Base-by-base conservation (phyloP, 2,113 vertebrate species). In the Lepisosteus oculatus region DNA sequence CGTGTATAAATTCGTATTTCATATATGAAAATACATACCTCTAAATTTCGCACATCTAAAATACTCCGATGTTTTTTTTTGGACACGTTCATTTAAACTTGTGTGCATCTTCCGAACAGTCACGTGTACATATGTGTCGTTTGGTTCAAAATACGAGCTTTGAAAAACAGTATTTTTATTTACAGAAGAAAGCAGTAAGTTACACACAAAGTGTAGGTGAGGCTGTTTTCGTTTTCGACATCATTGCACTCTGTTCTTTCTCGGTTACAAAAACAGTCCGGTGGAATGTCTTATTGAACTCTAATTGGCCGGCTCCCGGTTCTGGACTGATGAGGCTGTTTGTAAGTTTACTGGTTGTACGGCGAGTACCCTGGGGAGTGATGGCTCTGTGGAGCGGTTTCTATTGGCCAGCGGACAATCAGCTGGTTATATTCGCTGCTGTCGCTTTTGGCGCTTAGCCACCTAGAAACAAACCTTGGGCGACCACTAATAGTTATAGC, bases 401-500 rank as follows among this genome's bases (percentile, higher is more conserved):
- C 93, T 91, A 97, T 95, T 96, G 95, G 95, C 85, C 89, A 85
- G 83, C 81, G 87, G 85, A 83, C 91, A 89, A 94, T 95, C 94
- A 96, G 94, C 93, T 94, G 93, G 90, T 93, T 88, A 90, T 88
- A 92, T 93, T 93, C 93, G 92, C 91, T 90, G 90, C 90, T 93
- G 92, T 93, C 90, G 92, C 91, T 93, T 93, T 93, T 93, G 92
- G 92, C 92, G 91, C 90, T 92, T 89, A 92, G 92, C 92, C 92
- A 93, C 92, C 92, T 90, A 93, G 92, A 93, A 93, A 93, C 92
- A 93, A 93, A 93, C 90, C 92, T 92, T 92, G 89, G 89, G 93
- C 90, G 92, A 93, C 90, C 93, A 90, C 92, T 93, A 93, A 93
- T 93, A 93, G 92, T 93, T 93, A 93, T 93, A 91, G 92, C 91